Evolutionary conservation across 2,888 invertebrate genomes (phyloP), one percentile per base, ranked within the genome.

Genomic region (Protodeltote pygarga): DNA sequence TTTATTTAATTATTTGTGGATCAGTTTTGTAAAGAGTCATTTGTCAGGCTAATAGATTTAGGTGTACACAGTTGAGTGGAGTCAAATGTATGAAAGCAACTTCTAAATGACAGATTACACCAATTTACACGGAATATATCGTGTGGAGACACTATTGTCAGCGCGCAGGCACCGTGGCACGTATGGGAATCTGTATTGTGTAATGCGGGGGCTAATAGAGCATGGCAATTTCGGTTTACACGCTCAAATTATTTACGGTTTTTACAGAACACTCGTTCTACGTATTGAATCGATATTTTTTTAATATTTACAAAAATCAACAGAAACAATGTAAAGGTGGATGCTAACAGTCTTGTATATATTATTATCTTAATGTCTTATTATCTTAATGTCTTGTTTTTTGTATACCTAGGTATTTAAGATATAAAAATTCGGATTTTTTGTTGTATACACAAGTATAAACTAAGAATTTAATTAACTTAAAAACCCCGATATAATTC

Each of bases 51-150:
- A 37, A 47, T 39, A 40, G 16, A 42, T 17, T 17, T 6, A 16
- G 35, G 24, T 14, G 2, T 25, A 17, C 58, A 70, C 64, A 69
- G 66, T 68, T 70, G 48, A 79, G 32, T 68, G 64, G 64, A 63
- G 29, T 44, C 50, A 62, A 73, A 71, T 52, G 59, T 64, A 72
- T 75, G 63, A 76, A 79, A 78, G 55, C 63, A 54, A 42, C 70
- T n/a, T n/a, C n/a, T 75, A 77, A 74, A 62, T 69, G 67, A 66
- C 60, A 65, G 66, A 75, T 78, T 79, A 75, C 65, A 73, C 71
- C 74, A 79, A 82, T 84, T 86, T 81, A 84, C 84, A 84, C 83
- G 83, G 83, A 77, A 79, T 78, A 76, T 83, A 77, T 77, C 68
- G 70, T 77, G 69, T 65, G 70, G 73, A 73, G 67, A 64, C 60